Evolutionary conservation across 2,797 vertebrate species (phyloP), one percentile per base, ranked within the genome.

Genomic region (Erethizon dorsatum): DNA sequence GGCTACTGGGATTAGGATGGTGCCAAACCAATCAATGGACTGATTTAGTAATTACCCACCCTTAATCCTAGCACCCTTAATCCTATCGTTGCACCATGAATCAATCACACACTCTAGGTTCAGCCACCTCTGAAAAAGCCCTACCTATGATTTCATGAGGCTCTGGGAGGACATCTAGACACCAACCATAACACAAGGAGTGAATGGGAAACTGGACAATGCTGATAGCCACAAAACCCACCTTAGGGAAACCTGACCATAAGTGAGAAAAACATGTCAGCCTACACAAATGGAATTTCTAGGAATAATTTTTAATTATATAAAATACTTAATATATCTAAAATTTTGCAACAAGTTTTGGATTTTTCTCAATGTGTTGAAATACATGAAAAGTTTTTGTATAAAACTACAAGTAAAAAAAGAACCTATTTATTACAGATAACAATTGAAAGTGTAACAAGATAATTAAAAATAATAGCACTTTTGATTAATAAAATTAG

Each of bases 401-500:
- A 45, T 61, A 91, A 90, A 97, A 95, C n/a, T 73, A 5, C 6
- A 96, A 90, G 37, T 65, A n/a, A 65, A 71, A 84, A 84, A 11
- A 88, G 12, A 54, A 84, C n/a, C 9, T 71, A 15, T 91, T 65
- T 75, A 73, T 22, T 89, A 90, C 2, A 94, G 45, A 79, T 50
- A 57, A 24, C 47, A 71, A 56, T 12, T 78, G 31, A 89, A 96
- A 57, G 33, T 82, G 20, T 52, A 73, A 79, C 17, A 47, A 52
- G 28, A 67, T 57, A 86, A 93, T 56, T 82, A 28, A 89, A 63
- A 84, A 59, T 41, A 84, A 88, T 1, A 87, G 28, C 52, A 87
- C 37, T 94, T 96, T 89, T 65, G 57, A 80, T 75, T 14, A 91
- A 83, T 83, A 83, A 89, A 92, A 87, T 73, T 57, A 86, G 41